A percentile compares a stretch with the other conserved stretches of the same genome.
These are phyloP conservation scores for Rhimphoctona megacephalus DNA, from an alignment of 2,888 invertebrate genomes.

Conservation along the genomic window DNA sequence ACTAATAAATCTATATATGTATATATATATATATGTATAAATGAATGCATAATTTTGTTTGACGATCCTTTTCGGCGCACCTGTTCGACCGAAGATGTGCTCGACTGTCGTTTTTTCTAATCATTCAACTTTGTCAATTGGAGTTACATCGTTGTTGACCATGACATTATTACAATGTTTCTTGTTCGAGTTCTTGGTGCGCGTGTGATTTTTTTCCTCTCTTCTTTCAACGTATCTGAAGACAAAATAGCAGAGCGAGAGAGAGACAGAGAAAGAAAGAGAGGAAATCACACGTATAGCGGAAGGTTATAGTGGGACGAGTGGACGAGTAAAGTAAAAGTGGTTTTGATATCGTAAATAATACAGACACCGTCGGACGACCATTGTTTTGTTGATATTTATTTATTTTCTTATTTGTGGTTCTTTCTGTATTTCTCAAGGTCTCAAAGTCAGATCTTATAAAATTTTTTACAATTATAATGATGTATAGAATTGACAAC, in stretches of 20 bases:
- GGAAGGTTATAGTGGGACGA: not conserved
- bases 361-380: not conserved
- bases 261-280: constrained; percentile 1
- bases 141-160: constrained; percentile 68
- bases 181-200: constrained; percentile 47
- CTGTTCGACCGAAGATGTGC: constrained; percentile 36
- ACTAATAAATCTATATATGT: not conserved
- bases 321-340: not conserved
- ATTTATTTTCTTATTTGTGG: not conserved
- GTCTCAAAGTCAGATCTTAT: not conserved
- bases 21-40: constrained; percentile 2
- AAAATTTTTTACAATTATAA: not conserved
- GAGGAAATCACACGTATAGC: not conserved
- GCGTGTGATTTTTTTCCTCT: constrained; percentile 20
- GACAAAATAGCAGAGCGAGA: not conserved
- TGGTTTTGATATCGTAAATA: not conserved
- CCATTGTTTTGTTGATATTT: too few species aligned
- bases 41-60: constrained; percentile 6
- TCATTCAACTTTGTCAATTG: constrained; percentile 61
- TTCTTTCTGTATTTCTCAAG: not conserved
- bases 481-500: not conserved
- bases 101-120: constrained; percentile 40
- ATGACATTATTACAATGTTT: constrained; percentile 68
- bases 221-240: not conserved
- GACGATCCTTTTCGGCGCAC: constrained; percentile 50